phyloP scores from a whole-genome alignment of 2,888 invertebrate genomes.

The Athrips mouffetella region DNA sequence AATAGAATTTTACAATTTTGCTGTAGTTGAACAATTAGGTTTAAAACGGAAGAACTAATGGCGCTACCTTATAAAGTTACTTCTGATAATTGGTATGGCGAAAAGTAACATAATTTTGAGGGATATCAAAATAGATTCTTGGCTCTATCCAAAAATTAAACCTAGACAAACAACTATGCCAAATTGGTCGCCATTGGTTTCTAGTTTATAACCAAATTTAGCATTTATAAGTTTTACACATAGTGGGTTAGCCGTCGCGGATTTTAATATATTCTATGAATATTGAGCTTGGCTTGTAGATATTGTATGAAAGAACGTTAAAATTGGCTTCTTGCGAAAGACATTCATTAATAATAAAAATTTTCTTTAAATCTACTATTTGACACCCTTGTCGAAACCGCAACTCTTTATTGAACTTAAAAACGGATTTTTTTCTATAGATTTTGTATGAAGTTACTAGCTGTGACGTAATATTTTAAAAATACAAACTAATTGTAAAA shows the following conservation, averaged over 20 bases:
- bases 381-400: not conserved
- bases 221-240: constrained; percentile 64
- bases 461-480: no score
- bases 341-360: not conserved
- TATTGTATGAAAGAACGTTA: constrained; percentile 48
- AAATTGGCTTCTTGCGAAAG: constrained; percentile 30
- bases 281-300: constrained; percentile 66
- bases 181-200: not conserved
- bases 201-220: constrained; percentile 23
- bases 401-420: not conserved
- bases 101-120: no score
- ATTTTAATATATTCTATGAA: constrained; percentile 43
- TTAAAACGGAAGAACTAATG: not conserved
- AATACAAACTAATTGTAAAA: no score
- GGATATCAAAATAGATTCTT: no score
- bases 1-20: constrained; percentile 47
- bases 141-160: no score
- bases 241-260: constrained; percentile 44
- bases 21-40: no score
- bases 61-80: no score
- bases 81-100: no score
- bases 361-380: not conserved
- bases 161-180: no score
- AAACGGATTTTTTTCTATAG: no score
- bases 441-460: no score